Evolutionary conservation across 1,140 invertebrate species (phyloP), one percentile per base, ranked within the genome.

Genomic region (Trachymyrmex septentrionalis): DNA sequence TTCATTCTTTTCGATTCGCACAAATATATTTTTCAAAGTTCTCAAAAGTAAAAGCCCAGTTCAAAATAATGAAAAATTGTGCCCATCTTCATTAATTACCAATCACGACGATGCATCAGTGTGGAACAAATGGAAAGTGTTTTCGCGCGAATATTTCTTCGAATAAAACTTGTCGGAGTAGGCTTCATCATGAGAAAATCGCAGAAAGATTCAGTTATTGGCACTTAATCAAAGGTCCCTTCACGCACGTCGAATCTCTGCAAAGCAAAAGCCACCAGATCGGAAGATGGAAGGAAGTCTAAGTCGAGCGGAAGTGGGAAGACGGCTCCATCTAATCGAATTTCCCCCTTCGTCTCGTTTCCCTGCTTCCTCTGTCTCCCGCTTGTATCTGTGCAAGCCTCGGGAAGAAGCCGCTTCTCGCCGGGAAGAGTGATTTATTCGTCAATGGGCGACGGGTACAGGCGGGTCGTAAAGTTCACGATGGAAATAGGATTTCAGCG

Each of bases 391-490:
- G 69, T 55, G 30, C 34, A 50, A 84, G 27, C 38, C 53, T 63
- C 14, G 67, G 34, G n/a, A 38, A 61, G 67, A 85, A 61, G 73
- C 50, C 73, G 73, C 34, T 53, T 61, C 85, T 81, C 80, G 61
- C 38, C 38, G 48, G 53, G 48, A 64, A 84, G 77, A 80, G 64
- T 86, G 85, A 86, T 86, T 84, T 86, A 85, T 78, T 85, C 72
- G 82, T 85, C 82, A 78, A 85, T 66, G 59, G 82, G 30, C 63
- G 82, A 78, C 53, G 85, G 85, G 85, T 61, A 48, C 81, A 80
- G 76, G 61, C 82, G 59, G 82, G 67, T 87, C 21, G 57, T 84
- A 85, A 86, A 85, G 82, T 86, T 87, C 82, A 85, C 82, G 71
- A 64, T 85, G 86, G 82, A 67, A 82, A 82, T 82, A 86, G 77